Evolutionary conservation across 2,797 vertebrate genomes (phyloP), one percentile per base, ranked within the genome.

Genomic region (Adelosebastes latens): DNA sequence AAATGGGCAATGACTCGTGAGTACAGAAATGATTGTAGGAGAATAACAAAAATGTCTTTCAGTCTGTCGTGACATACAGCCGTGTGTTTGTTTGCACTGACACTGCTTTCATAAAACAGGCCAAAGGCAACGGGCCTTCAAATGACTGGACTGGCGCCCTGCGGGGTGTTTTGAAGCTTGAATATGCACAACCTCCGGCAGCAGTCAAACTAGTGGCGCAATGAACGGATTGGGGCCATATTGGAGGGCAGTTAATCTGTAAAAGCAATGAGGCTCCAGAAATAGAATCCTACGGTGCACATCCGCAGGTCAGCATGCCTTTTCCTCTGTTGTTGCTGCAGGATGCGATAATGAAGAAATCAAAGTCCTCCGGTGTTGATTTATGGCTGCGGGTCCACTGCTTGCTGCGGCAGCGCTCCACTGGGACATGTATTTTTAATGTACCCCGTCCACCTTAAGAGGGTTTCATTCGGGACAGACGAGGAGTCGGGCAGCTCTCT

Each of bases 181-280:
- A 77, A 86, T 66, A 83, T 77, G 74, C 87, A 69, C 75, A 73
- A 81, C 79, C 72, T 84, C 67, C 32, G 1, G 74, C 83, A 60
- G 82, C 82, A 88, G 81, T 90, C 82, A 68, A 89, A 85, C 84
- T 87, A 86, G 67, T 66, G 64, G 64, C 36, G 39, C 71, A 71
- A 72, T 65, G 77, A 82, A 82, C 4, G 73, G 88, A 91, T 86
- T 88, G 85, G 82, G 88, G 89, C 69, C 90, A 83, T 91, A 88
- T 91, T 84, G 83, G 82, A 86, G 86, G 84, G 82, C 84, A 74
- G 81, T 89, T 94, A 90, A 93, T 91, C 92, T 92, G 86, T 81
- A 82, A 88, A 90, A 90, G 81, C 87, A 90, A 76, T 24, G 72
- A 77, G 75, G 81, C 86, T 87, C 89, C 86, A 92, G 92, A 87